These are phyloP conservation scores for Steinernema khuongi DNA, from an alignment of 1,140 invertebrate genomes.

Conservation along the genomic window DNA sequence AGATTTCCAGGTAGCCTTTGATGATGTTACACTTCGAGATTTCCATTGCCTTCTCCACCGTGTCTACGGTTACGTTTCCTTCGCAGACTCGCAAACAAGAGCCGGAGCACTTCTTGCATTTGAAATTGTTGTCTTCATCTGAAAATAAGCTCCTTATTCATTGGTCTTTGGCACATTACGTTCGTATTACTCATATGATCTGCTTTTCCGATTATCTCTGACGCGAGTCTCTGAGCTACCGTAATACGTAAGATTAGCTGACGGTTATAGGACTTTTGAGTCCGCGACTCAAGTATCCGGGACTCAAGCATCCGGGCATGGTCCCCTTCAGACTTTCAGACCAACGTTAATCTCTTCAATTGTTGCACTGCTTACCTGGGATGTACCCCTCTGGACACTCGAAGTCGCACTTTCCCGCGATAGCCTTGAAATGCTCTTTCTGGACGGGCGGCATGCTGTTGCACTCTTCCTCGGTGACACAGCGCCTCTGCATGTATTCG, in stretches of 20 bases:
- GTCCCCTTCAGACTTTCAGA: too few species aligned
- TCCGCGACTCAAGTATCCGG: too few species aligned
- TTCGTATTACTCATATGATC: neutral
- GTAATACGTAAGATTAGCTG: too few species aligned
- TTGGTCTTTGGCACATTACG: neutral
- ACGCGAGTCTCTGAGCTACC: too few species aligned
- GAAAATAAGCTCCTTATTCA: conserved; percentile 4
- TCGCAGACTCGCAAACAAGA: conserved; percentile 60
- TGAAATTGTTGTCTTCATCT: conserved; percentile 45
- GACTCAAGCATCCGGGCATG: too few species aligned
- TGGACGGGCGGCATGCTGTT: conserved; percentile 63
- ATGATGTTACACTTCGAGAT: conserved; percentile 73
- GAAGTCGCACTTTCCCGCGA: conserved; percentile 65
- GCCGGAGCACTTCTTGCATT: conserved; percentile 59
- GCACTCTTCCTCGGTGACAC: conserved; percentile 72
- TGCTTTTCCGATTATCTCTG: too few species aligned
- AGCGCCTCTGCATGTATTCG: conserved; percentile 66
- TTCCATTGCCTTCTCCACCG: conserved; percentile 18
- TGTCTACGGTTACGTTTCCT: conserved; percentile 49
- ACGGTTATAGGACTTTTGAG: too few species aligned
- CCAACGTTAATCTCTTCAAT: too few species aligned
- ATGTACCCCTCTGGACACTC: conserved; percentile 71
- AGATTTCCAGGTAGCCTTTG: conserved; percentile 73
- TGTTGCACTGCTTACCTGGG: neutral
- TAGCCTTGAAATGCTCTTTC: conserved; percentile 36